Base-by-base conservation (phyloP, 2,888 invertebrate genomes). In the Acrobasis suavella region DNA sequence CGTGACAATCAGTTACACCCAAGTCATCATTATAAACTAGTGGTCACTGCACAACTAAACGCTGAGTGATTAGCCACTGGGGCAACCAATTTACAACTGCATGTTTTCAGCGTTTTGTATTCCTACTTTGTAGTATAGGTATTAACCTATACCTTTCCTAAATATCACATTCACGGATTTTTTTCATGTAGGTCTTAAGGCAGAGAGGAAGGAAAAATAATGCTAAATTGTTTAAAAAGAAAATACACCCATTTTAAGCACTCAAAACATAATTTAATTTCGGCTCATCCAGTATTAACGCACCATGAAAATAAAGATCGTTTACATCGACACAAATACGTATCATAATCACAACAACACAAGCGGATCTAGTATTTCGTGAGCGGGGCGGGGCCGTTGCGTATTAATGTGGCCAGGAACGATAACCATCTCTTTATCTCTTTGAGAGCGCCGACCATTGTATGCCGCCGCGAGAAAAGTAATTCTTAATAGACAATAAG, bases 401-500 rank as follows among this genome's bases (percentile, higher is more conserved):
- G 88, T 89, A 90, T 89, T 89, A 91, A 89, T 87, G 86, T 84
- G 78, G 82, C 79, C 75, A 74, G 68, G 69, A 70, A 75, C 76
- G 90, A 90, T 90, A 89, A 87, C 74, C 79, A 89, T 90, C 89
- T 75, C 79, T 56, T 56, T 56, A 56, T 56, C 42, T 76, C 82
- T 91, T 91, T 91, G 89, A 81, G 80, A 75, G 67, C 77, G 86
- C 91, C 91, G 89, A 81, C 84, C 86, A 90, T 91, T 91, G 91
- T 90, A 78, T 68, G 77, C 78, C 75, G 81, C 81, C 79, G 85
- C 85, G 86, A 88, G 86, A 87, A 88, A 91, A 91, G 85, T 89
- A 86, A 89, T 88, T 89, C 89, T 86, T 89, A 91, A 87, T 91
- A 91, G 91, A 91, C 91, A 91, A 91, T 91, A 83, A 88, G 82